These are phyloP conservation scores for Sisor rabdophorus DNA, from an alignment of 2,113 vertebrate species.

Conservation along the genomic window DNA sequence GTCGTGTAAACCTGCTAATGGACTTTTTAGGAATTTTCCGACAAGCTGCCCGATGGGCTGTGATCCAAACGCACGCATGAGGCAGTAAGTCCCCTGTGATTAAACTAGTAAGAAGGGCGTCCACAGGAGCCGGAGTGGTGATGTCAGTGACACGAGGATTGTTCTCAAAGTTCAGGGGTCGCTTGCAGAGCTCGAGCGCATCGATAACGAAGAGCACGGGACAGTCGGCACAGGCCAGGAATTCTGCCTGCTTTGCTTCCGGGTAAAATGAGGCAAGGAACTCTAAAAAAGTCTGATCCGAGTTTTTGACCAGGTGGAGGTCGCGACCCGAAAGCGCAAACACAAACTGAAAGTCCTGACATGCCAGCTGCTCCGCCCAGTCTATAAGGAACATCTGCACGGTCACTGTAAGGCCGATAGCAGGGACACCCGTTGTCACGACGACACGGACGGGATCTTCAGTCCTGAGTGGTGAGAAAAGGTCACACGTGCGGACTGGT, in stretches of 20 bases:
- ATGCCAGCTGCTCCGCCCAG: constrained; percentile 56
- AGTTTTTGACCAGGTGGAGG: constrained; percentile 49
- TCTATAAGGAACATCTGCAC: constrained; percentile 61
- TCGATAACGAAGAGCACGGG: constrained; percentile 66
- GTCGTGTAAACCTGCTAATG: constrained; percentile 57
- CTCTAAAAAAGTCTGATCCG: constrained; percentile 52
- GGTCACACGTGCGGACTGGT: constrained; percentile 45
- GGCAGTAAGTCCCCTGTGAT: constrained; percentile 62
- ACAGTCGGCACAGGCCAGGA: constrained; percentile 53
- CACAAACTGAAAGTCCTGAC: constrained; percentile 66
- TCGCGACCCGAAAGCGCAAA: constrained; percentile 59
- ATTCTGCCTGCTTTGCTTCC: constrained; percentile 41
- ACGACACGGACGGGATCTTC: constrained; percentile 50
- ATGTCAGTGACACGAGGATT: constrained; percentile 50
- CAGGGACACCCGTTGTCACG: constrained; percentile 63
- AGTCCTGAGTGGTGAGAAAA: constrained; percentile 52
- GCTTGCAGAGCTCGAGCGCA: constrained; percentile 61
- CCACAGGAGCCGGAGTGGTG: constrained; percentile 35
- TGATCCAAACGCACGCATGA: constrained; percentile 60
- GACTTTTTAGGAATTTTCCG: constrained; percentile 56
- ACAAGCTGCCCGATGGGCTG: constrained; percentile 54
- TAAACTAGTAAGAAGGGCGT: constrained; percentile 64
- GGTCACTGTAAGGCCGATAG: constrained; percentile 58
- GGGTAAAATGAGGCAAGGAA: constrained; percentile 51
- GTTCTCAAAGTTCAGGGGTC: constrained; percentile 59